phyloP scores from a whole-genome alignment of 2,797 vertebrate species.

The Hyperoplus lanceolatus region DNA sequence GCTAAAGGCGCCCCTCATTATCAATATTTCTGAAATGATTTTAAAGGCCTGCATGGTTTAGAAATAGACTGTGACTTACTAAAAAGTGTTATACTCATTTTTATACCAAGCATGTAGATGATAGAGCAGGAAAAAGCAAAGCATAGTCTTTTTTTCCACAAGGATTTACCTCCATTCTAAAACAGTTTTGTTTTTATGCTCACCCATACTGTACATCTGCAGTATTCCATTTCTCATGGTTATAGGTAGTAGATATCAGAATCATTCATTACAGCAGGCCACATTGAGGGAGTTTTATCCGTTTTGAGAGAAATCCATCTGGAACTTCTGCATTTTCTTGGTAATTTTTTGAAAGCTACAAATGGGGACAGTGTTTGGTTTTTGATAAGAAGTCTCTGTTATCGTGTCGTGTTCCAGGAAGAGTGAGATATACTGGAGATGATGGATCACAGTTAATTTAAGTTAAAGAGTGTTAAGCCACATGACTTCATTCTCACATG shows the following conservation, averaged over 20 bases:
- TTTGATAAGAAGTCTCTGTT: slow-evolving; percentile 79
- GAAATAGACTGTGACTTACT: neutral
- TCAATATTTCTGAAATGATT: too few relatives aligned
- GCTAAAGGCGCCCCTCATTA: too few relatives aligned
- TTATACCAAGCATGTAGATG: neutral
- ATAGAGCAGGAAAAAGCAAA: slow-evolving; percentile 2
- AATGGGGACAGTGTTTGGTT: slow-evolving; percentile 75
- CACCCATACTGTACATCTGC: slow-evolving; percentile 19
- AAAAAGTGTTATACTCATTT: neutral
- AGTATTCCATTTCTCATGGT: slow-evolving; percentile 33
- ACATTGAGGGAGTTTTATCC: slow-evolving; percentile 36
- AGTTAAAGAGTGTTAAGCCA: slow-evolving; percentile 60
- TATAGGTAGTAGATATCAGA: slow-evolving; percentile 47
- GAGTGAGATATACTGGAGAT: slow-evolving; percentile 56
- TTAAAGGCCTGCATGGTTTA: neutral
- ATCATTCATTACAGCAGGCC: slow-evolving; percentile 40
- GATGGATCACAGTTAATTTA: slow-evolving; percentile 73
- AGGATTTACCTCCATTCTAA: neutral
- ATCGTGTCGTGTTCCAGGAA: slow-evolving; percentile 75
- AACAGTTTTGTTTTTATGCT: slow-evolving; percentile 11
- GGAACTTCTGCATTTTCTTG: slow-evolving; percentile 33
- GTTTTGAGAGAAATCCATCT: slow-evolving; percentile 46
- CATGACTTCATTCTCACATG: slow-evolving; percentile 60
- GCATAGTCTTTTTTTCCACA: neutral
- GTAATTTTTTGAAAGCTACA: slow-evolving; percentile 60